These are phyloP conservation scores for Brachionus paranguensis DNA, from an alignment of 1,140 invertebrate genomes.

Conservation along the genomic window DNA sequence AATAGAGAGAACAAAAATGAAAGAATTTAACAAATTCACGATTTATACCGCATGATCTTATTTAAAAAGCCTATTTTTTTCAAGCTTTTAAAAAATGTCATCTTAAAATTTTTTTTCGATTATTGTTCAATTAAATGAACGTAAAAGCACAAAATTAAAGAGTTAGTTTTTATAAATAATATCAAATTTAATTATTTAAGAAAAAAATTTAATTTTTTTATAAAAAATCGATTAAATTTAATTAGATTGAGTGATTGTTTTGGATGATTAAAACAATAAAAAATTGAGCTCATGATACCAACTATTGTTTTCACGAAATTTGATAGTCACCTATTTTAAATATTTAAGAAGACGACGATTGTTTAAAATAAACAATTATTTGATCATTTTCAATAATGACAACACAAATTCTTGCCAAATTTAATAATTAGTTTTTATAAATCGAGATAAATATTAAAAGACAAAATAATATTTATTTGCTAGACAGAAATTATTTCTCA, in stretches of 20 bases:
- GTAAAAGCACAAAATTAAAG: background rate
- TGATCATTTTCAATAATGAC: background rate
- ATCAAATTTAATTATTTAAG: background rate
- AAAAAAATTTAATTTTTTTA: background rate
- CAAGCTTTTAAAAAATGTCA: background rate
- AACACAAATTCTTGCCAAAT: background rate
- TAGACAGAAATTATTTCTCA: too few relatives aligned
- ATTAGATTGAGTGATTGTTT: background rate
- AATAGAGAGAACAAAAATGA: too few relatives aligned
- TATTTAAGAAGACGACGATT: background rate
- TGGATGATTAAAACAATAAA: background rate
- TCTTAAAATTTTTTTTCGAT: background rate
- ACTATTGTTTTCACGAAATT: background rate
- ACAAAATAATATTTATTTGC: too few relatives aligned
- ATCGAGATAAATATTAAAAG: background rate
- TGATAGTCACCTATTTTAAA: background rate
- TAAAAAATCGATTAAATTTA: background rate
- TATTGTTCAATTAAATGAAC: background rate
- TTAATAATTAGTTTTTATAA: background rate
- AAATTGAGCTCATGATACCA: background rate
- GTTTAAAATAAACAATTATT: background rate
- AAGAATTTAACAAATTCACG: too few relatives aligned
- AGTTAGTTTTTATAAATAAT: background rate
- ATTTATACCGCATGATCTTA: background rate
- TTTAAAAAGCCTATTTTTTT: background rate